Percentiles rank a stretch among this genome's conserved stretches.
Conservation (phyloP, 37 sponge, comb jelly and placozoan species). For the Beroe forskalii region DNA sequence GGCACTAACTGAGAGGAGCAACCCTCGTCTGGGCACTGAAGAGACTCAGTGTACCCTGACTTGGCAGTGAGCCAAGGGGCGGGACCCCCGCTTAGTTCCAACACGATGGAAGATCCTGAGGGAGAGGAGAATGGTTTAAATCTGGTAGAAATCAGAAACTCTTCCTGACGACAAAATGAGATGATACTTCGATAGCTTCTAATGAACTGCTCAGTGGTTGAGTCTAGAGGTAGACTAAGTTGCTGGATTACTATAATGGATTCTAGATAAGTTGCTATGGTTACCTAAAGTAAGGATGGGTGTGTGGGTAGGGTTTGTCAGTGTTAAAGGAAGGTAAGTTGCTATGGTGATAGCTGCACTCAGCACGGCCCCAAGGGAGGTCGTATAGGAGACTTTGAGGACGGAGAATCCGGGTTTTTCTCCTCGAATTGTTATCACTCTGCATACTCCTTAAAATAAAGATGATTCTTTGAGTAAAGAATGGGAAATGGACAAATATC, state of each 20-base stretch:
- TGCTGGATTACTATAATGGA: too few species aligned
- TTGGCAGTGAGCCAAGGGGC: conserved; percentile 11
- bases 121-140: not conserved
- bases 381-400: not conserved
- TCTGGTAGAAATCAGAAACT: too few species aligned
- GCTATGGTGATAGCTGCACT: conserved; percentile 19
- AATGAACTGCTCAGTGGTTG: too few species aligned
- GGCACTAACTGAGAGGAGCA: not conserved
- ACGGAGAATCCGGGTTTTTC: not conserved
- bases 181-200: too few species aligned
- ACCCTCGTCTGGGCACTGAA: not conserved
- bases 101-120: not conserved
- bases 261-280: too few species aligned
- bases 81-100: not conserved
- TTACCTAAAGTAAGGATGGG: not conserved
- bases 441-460: not conserved
- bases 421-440: not conserved
- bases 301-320: conserved; percentile 28
- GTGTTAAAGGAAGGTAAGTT: not conserved
- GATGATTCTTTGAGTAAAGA: too few species aligned
- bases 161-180: too few species aligned
- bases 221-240: too few species aligned
- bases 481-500: too few species aligned
- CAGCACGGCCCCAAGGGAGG: not conserved
- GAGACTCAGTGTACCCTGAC: not conserved